Base-by-base conservation (phyloP, 2,797 vertebrate genomes). In the Fundulus diaphanus region DNA sequence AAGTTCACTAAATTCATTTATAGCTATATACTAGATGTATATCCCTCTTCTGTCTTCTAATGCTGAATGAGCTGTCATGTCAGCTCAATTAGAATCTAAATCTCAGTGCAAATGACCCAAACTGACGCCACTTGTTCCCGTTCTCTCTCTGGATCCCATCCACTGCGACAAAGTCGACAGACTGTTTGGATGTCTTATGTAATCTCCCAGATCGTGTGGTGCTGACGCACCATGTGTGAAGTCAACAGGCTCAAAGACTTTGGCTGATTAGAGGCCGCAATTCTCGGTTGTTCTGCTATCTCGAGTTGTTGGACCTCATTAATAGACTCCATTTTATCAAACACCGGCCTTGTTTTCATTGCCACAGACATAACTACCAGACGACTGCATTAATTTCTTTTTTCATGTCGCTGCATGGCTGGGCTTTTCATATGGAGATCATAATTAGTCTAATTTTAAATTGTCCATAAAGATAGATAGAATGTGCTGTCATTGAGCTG, bases 231-330 rank as follows among this genome's bases (percentile, higher is more conserved):
- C 57, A 65, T 48, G 82, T 80, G 85, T 84, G 74, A 90, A 85
- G 82, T 80, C 87, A 84, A 87, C 87, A 70, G 76, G 81, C 85
- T 89, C 87, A 90, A 87, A 91, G 80, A 76, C 42, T 46, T 74
- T 6, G 69, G 78, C 77, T 75, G 81, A 88, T 87, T 80, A 85
- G 85, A 90, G 69, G 46, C 49, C 0, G 70, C 67, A 20, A 73
- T 87, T 54, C 84, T 88, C 75, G 70, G 82, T 83, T 88, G 67
- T 87, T 87, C 40, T 31, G 81, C 79, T 73, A 77, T 71, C 80
- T 76, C 24, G 68, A 75, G 81, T 81, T 3, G 33, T 71, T 37
- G 73, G 79, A 81, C 82, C 88, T 91, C 79, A 82, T 89, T 91
- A 91, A 83, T 80, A 76, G 76, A 78, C 61, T 71, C 57, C 75